These are phyloP conservation scores for Beris morrisii DNA, from an alignment of 2,888 invertebrate species.

Conservation along the genomic window DNA sequence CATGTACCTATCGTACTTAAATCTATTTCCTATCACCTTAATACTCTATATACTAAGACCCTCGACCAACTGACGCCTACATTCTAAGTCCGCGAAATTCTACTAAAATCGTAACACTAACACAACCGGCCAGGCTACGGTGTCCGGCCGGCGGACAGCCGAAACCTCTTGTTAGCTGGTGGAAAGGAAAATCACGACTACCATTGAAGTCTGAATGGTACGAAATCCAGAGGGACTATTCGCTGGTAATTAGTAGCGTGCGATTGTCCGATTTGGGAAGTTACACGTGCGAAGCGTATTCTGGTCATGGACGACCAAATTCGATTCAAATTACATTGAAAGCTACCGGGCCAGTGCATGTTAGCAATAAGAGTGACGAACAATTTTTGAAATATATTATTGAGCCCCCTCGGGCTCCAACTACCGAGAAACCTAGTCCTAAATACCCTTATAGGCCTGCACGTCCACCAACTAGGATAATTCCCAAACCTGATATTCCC, in stretches of 20 bases:
- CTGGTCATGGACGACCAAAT: constrained; percentile 75
- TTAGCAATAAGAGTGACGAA: constrained; percentile 60
- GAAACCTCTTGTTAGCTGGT: constrained; percentile 79
- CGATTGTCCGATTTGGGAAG: constrained; percentile 74
- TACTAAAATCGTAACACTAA: constrained; percentile 69
- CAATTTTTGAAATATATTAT: constrained; percentile 65
- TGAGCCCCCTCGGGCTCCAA: constrained; percentile 57
- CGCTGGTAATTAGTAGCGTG: constrained; percentile 73
- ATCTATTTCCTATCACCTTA: constrained; percentile 42
- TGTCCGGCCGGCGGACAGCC: constrained; percentile 85
- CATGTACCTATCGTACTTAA: constrained; percentile 23
- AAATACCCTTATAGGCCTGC: constrained; percentile 56
- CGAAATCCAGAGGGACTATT: constrained; percentile 73
- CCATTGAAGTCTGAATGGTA: constrained; percentile 61
- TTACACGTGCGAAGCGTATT: constrained; percentile 89
- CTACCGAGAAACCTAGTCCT: constrained; percentile 50
- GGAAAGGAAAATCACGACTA: constrained; percentile 75
- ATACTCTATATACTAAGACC: constrained; percentile 38
- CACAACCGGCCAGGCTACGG: constrained; percentile 69
- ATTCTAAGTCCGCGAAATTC: constrained; percentile 70
- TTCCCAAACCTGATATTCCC: constrained; percentile 44
- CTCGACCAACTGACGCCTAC: constrained; percentile 57
- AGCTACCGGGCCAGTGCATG: constrained; percentile 70
- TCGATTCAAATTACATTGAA: constrained; percentile 75
- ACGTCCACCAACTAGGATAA: constrained; percentile 47